A percentile compares a stretch with the other conserved stretches of the same genome.
phyloP scores from a whole-genome alignment of 2,797 vertebrate genomes.

The Acomys russatus region DNA sequence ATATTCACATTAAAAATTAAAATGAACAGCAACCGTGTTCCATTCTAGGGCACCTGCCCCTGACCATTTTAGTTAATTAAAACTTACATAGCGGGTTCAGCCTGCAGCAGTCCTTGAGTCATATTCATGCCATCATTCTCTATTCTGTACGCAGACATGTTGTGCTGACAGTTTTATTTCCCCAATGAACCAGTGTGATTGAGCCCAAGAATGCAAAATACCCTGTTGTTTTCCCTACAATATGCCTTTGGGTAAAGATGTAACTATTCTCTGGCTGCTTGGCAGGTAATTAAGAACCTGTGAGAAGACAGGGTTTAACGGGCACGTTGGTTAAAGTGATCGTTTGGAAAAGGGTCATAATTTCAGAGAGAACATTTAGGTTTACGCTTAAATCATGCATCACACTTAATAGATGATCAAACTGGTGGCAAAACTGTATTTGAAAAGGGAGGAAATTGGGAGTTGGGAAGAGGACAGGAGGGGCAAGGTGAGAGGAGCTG shows the following conservation, averaged over 20 bases:
- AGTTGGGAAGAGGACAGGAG: too few relatives aligned
- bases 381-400: neutral
- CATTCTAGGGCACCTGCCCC: slow-evolving; percentile 49
- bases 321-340: neutral
- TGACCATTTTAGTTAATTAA: slow-evolving; percentile 77
- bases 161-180: slow-evolving; percentile 80
- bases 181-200: slow-evolving; percentile 65
- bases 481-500: neutral
- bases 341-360: neutral
- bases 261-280: neutral
- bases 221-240: neutral
- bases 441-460: neutral
- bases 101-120: slow-evolving; percentile 71
- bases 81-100: slow-evolving; percentile 54
- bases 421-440: neutral
- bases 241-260: neutral
- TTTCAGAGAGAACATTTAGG: neutral
- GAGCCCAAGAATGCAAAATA: slow-evolving; percentile 59
- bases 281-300: neutral
- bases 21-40: neutral
- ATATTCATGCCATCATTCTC: neutral
- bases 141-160: slow-evolving; percentile 33
- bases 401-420: slow-evolving; percentile 9
- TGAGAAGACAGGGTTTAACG: neutral
- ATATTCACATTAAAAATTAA: slow-evolving; percentile 76